Evolutionary conservation across 1,140 invertebrate genomes (phyloP).

Genomic region (Tetragonula clypearis): DNA sequence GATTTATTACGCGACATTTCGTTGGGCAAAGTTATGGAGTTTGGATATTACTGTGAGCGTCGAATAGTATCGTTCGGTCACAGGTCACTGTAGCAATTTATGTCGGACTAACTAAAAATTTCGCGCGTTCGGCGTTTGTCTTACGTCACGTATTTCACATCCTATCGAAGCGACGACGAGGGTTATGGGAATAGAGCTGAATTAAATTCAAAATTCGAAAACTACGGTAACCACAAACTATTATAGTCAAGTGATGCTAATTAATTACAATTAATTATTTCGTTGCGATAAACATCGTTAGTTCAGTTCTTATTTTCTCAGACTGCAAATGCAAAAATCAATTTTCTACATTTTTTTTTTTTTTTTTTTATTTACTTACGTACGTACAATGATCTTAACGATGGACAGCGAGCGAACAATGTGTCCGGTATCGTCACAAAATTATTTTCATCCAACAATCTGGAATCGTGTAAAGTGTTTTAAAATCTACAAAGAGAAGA

Average conservation of each 20-base stretch:
- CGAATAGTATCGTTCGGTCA: too few relatives aligned
- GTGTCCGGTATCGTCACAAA: conserved; percentile 71
- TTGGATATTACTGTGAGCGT: neutral
- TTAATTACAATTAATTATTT: neutral
- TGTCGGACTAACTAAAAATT: too few relatives aligned
- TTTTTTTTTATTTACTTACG: conserved; percentile 37
- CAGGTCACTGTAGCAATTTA: too few relatives aligned
- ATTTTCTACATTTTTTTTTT: conserved; percentile 52
- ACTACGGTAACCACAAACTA: too few relatives aligned
- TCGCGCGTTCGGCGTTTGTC: too few relatives aligned
- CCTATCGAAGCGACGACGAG: too few relatives aligned
- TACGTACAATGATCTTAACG: conserved; percentile 63
- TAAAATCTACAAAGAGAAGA: neutral
- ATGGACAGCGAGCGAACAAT: conserved; percentile 72
- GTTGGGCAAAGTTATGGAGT: neutral
- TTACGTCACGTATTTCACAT: too few relatives aligned
- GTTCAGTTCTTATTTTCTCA: too few relatives aligned
- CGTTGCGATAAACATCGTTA: neutral
- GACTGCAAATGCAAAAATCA: conserved; percentile 17
- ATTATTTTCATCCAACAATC: conserved; percentile 72
- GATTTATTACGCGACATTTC: neutral
- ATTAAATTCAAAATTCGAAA: too few relatives aligned
- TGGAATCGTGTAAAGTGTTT: conserved; percentile 57
- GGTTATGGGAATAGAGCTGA: too few relatives aligned
- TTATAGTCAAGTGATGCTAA: too few relatives aligned